Percentiles rank a stretch among this genome's conserved stretches.
These are phyloP conservation scores for Paradoxurus hermaphroditus DNA, from an alignment of 2,113 vertebrate species.

Conservation along the genomic window DNA sequence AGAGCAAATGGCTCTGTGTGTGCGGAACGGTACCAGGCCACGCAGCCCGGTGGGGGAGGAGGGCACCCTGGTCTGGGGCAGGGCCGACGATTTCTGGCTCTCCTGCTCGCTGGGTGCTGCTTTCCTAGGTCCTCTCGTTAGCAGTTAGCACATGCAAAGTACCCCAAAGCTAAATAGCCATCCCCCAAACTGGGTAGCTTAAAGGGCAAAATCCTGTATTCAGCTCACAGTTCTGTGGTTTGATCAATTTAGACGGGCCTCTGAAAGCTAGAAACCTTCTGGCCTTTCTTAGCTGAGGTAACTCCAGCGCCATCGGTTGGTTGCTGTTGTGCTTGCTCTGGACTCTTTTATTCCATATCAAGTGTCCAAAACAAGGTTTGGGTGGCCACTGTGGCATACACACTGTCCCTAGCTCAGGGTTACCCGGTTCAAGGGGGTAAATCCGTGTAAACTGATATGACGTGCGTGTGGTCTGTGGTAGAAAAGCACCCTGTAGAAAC, in stretches of 20 bases:
- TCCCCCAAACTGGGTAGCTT: not conserved
- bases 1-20: not conserved
- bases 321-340: not conserved
- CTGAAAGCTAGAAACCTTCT: not conserved
- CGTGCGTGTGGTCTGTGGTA: not conserved
- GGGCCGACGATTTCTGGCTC: too few species aligned
- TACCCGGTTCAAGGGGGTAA: not conserved
- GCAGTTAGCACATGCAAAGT: not conserved
- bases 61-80: not conserved
- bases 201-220: not conserved
- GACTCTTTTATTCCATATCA: not conserved
- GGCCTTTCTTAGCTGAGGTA: not conserved
- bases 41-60: too few species aligned
- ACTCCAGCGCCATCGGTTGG: fast-evolving
- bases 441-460: not conserved
- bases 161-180: not conserved
- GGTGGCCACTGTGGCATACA: fast-evolving
- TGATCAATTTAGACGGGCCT: not conserved
- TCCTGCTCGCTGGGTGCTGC: not conserved
- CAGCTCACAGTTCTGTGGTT: not conserved
- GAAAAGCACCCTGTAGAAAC: not conserved
- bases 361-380: too few species aligned
- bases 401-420: not conserved
- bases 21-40: not conserved
- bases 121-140: not conserved